Conservation (phyloP, 2,888 invertebrate species). For the Dichetophora obliterata region DNA sequence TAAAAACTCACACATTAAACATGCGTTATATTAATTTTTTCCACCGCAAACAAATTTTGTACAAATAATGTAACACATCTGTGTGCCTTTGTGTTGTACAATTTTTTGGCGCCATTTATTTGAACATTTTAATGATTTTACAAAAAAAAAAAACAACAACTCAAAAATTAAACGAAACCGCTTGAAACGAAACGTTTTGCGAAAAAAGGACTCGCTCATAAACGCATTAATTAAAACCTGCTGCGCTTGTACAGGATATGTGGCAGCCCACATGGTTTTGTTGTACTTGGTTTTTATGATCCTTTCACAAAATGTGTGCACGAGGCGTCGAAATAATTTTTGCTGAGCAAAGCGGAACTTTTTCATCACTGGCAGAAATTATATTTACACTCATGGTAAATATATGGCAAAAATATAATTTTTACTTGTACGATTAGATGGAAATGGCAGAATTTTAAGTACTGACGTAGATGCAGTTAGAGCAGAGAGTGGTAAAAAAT, state of each 20-base stretch:
- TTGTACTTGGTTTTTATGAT: neutral
- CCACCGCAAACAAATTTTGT: conserved; percentile 53
- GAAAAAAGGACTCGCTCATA: conserved; percentile 47
- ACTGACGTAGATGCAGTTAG: no score
- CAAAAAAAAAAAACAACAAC: neutral
- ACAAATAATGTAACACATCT: conserved; percentile 55
- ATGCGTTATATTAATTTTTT: conserved; percentile 66
- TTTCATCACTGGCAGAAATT: conserved; percentile 54
- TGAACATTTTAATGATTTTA: conserved; percentile 19
- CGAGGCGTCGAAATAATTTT: neutral
- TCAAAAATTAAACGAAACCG: neutral
- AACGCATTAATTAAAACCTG: conserved; percentile 57
- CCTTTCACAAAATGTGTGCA: conserved; percentile 12
- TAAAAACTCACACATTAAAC: conserved; percentile 51
- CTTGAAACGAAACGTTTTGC: neutral
- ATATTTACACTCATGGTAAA: conserved; percentile 39
- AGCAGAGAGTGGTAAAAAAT: no score
- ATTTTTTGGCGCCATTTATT: conserved; percentile 34
- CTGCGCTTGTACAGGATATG: conserved; percentile 43
- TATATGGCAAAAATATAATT: no score
- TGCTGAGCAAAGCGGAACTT: conserved; percentile 42
- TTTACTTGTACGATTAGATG: no score
- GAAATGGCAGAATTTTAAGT: no score
- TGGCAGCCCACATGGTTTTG: conserved; percentile 21
- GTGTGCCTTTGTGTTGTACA: conserved; percentile 47